Percentiles rank a stretch among this genome's conserved stretches.
Evolutionary conservation across 2,888 invertebrate genomes (phyloP).

Genomic region (Cylloceria caligata): DNA sequence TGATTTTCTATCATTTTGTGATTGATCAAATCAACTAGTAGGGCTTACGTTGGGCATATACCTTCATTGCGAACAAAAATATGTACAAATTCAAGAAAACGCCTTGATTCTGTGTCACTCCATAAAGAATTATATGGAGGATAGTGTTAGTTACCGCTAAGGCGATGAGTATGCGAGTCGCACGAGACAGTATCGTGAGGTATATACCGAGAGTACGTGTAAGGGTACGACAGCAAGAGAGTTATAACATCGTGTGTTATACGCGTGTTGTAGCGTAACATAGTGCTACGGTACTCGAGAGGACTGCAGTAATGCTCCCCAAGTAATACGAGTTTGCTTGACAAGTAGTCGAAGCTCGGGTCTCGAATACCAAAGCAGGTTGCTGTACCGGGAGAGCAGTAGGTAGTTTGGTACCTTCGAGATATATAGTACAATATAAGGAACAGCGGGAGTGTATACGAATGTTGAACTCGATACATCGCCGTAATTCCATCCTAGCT

Average conservation of each 20-base stretch:
- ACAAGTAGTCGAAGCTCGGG: conserved; percentile 79
- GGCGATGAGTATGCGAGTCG: conserved; percentile 41
- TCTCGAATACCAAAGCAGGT: conserved; percentile 61
- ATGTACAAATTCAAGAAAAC: background rate
- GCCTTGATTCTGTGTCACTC: conserved; percentile 19
- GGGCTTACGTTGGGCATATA: background rate
- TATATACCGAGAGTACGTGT: conserved; percentile 5
- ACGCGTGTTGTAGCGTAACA: conserved; percentile 40
- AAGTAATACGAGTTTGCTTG: conserved; percentile 81
- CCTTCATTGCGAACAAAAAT: background rate
- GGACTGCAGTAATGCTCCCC: conserved; percentile 74
- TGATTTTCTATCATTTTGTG: background rate
- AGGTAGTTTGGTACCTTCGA: background rate
- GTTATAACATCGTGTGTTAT: conserved; percentile 51
- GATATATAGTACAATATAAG: conserved; percentile 16
- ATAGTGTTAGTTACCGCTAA: conserved; percentile 32
- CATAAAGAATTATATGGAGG: conserved; percentile 11
- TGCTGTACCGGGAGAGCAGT: conserved; percentile 7
- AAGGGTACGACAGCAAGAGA: conserved; percentile 41
- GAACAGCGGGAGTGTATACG: conserved; percentile 35
- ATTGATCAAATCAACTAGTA: background rate
- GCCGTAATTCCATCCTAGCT: conserved; percentile 38
- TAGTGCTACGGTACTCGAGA: conserved; percentile 59
- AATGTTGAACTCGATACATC: conserved; percentile 35
- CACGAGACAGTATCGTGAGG: conserved; percentile 6